Evolutionary conservation across 2,888 invertebrate genomes (phyloP).

Genomic region (Hydraecia micacea): DNA sequence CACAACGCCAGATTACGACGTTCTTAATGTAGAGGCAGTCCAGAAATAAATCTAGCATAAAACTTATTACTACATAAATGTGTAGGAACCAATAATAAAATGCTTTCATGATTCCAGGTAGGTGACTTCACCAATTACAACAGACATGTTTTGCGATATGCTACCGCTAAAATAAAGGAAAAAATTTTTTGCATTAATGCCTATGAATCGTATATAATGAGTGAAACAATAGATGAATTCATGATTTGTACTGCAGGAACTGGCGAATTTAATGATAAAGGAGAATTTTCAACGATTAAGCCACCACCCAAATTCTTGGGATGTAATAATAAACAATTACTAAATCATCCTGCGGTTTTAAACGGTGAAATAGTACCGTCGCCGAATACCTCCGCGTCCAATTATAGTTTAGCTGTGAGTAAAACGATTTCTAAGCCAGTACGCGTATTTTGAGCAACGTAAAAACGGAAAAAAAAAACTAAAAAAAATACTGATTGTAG

Average conservation of each 20-base stretch:
- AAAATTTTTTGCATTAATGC: slow-evolving; percentile 65
- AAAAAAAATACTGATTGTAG: not conserved
- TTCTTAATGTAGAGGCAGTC: too few relatives aligned
- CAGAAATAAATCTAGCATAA: not conserved
- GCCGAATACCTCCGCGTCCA: too few relatives aligned
- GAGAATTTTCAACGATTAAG: not conserved
- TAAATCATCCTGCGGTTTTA: rapidly evolving
- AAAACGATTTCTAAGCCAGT: not conserved
- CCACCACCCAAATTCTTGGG: slow-evolving; percentile 5
- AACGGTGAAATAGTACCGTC: not conserved
- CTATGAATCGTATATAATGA: slow-evolving; percentile 57
- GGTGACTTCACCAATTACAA: slow-evolving; percentile 58
- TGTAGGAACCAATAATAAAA: not conserved
- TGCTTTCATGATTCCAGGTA: slow-evolving; percentile 56
- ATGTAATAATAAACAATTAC: not conserved
- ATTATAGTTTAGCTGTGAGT: slow-evolving; percentile 1
- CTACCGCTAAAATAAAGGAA: slow-evolving; percentile 64
- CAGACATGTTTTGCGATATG: slow-evolving; percentile 60
- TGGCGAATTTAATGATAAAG: slow-evolving; percentile 65
- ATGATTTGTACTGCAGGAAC: slow-evolving; percentile 71
- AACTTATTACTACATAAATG: too few relatives aligned
- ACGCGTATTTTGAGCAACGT: not conserved
- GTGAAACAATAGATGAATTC: slow-evolving; percentile 67
- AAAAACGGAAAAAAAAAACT: not conserved
- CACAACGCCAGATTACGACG: too few relatives aligned